Conservation (phyloP, 2,888 invertebrate species). For the Plebejus melissa region DNA sequence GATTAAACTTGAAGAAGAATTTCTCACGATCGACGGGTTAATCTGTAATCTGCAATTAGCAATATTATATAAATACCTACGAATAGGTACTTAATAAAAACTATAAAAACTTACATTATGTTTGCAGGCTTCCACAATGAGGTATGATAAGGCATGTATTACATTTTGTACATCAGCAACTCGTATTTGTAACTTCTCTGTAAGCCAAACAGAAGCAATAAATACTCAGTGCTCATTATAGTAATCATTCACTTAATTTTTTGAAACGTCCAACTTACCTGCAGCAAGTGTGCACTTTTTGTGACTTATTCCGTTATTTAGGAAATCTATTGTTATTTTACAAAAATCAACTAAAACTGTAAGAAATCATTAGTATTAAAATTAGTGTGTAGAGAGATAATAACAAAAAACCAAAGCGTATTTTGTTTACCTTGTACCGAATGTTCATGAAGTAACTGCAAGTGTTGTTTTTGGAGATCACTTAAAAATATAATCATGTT, state of each 20-base stretch:
- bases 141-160: constrained; percentile 85
- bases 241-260: not conserved
- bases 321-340: constrained; percentile 82
- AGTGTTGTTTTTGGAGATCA: constrained; percentile 68
- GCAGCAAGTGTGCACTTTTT: constrained; percentile 82
- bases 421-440: constrained; percentile 55
- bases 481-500: constrained; percentile 71
- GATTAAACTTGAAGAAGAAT: not conserved
- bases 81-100: not conserved
- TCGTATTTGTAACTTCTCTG: constrained; percentile 80
- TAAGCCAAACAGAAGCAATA: constrained; percentile 40
- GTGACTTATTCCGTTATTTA: constrained; percentile 82
- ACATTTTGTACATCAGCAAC: constrained; percentile 79
- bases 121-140: constrained; percentile 85
- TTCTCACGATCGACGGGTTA: too few relatives aligned
- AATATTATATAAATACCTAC: too few relatives aligned
- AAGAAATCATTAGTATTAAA: constrained; percentile 41
- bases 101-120: constrained; percentile 75
- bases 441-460: constrained; percentile 57
- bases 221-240: not conserved
- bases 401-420: not conserved
- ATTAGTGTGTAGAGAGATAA: not conserved
- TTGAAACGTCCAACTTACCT: constrained; percentile 50
- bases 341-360: constrained; percentile 85
- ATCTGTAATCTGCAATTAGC: too few relatives aligned